Base-by-base conservation (phyloP, 2,888 invertebrate species). In the Cataglyphis albicans region DNA sequence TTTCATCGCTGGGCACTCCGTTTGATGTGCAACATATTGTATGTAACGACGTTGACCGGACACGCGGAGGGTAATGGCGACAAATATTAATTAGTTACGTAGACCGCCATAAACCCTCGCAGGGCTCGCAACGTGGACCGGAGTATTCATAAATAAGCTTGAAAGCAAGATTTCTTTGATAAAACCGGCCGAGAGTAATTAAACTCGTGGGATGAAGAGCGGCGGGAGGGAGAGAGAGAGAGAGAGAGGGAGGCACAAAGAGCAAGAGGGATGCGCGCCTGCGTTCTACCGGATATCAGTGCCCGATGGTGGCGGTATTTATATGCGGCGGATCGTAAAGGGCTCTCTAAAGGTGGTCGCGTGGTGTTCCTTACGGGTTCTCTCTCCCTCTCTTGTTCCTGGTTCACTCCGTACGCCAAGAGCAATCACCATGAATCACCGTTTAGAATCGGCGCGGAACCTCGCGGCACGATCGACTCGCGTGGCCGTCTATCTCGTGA, bases 61-160 rank as follows among this genome's bases (percentile, higher is more conserved):
- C 57, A 38, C 57, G 70, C 52, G 57, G 61, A 83, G 87, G 87
- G 85, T 91, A 92, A 93, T 91, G 92, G 92, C 92, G 93, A 93
- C 93, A 93, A 94, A 92, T 94, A 94, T 93, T 94, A 94, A 94
- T 94, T 93, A 93, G 92, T 88, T 87, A 74, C 86, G 86, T 91
- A 90, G 90, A 88, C 87, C 80, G 59, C 82, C 70, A 90, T 91
- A 89, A 91, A 92, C 91, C 82, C 72, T 73, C 68, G 81, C 82
- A 80, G 81, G 81, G 9, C 4, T 74, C 80, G 57, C 74, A 73
- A 88, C 87, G 89, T 90, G 89, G 89, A 89, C 88, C 88, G 83
- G 91, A 91, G 92, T 92, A 90, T 92, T 91, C 92, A 92, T 93
- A 93, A 93, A 94, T 92, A 93, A 92, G 83, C 57, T 72, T 76